These are phyloP conservation scores for Spodoptera littoralis DNA, from an alignment of 2,888 invertebrate genomes.

Conservation along the genomic window DNA sequence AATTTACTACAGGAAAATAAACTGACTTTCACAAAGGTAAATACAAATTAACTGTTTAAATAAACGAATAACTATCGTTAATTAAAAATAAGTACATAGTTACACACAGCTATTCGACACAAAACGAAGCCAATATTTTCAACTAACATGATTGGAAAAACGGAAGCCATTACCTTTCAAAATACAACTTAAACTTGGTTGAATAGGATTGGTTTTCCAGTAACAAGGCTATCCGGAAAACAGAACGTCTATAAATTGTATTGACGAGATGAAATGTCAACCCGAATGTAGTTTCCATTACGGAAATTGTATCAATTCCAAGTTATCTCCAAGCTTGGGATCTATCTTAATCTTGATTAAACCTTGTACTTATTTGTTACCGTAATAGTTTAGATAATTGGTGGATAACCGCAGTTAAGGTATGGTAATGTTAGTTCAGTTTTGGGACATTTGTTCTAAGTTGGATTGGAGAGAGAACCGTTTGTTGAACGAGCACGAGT, in stretches of 20 bases:
- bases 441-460: neutral
- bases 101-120: neutral
- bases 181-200: neutral
- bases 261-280: conserved; percentile 40
- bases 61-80: neutral
- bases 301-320: conserved; percentile 38
- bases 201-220: conserved; percentile 10
- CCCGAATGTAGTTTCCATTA: conserved; percentile 45
- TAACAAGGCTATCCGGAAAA: conserved; percentile 8
- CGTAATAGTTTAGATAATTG: conserved; percentile 4
- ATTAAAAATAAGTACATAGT: neutral
- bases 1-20: too few species aligned
- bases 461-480: neutral
- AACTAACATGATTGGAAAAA: conserved; percentile 4
- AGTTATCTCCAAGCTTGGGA: conserved; percentile 14
- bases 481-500: too few species aligned
- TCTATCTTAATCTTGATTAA: conserved; percentile 41
- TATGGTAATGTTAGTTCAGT: conserved; percentile 8
- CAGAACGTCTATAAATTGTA: conserved; percentile 33
- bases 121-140: conserved; percentile 1
- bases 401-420: conserved; percentile 9
- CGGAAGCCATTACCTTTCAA: neutral
- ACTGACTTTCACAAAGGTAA: too few species aligned
- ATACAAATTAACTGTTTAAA: too few species aligned
- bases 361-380: conserved; percentile 9